phyloP scores from a whole-genome alignment of 2,888 invertebrate species.

The Eupeodes luniger region DNA sequence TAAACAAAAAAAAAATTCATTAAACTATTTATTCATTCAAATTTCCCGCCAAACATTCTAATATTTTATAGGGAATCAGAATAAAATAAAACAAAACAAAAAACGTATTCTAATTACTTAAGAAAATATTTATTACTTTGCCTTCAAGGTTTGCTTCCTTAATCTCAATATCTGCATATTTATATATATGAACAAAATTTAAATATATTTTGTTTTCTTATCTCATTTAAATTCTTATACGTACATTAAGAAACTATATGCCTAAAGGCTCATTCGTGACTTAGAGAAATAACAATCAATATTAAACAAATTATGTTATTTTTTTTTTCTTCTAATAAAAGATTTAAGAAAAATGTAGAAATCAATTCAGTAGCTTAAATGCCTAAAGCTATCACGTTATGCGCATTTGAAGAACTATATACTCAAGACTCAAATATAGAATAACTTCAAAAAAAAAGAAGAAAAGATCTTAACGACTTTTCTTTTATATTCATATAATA shows the following conservation, averaged over 20 bases:
- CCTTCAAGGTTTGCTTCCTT: conserved; percentile 58
- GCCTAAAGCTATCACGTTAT: conserved; percentile 31
- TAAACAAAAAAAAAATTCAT: not conserved
- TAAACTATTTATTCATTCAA: conserved; percentile 9
- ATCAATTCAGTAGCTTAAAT: conserved; percentile 53
- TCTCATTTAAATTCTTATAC: conserved; percentile 13
- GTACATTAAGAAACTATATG: not conserved
- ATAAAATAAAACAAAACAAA: not conserved
- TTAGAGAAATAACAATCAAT: conserved; percentile 37
- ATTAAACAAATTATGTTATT: conserved; percentile 22
- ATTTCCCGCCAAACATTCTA: not conserved
- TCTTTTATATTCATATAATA: not conserved
- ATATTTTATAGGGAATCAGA: not conserved
- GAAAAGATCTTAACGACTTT: conserved; percentile 19
- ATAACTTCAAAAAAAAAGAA: not conserved
- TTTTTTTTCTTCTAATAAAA: conserved; percentile 11
- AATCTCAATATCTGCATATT: conserved; percentile 12
- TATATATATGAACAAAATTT: not conserved
- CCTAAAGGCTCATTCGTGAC: conserved; percentile 21
- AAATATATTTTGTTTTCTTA: conserved; percentile 1
- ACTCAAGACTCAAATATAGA: not conserved
- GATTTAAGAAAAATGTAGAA: conserved; percentile 21
- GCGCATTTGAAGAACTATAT: conserved; percentile 9
- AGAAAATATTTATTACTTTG: conserved; percentile 2
- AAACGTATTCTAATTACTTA: conserved; percentile 4